These are phyloP conservation scores for Bombus polaris DNA, from an alignment of 1,140 invertebrate genomes.

Conservation along the genomic window DNA sequence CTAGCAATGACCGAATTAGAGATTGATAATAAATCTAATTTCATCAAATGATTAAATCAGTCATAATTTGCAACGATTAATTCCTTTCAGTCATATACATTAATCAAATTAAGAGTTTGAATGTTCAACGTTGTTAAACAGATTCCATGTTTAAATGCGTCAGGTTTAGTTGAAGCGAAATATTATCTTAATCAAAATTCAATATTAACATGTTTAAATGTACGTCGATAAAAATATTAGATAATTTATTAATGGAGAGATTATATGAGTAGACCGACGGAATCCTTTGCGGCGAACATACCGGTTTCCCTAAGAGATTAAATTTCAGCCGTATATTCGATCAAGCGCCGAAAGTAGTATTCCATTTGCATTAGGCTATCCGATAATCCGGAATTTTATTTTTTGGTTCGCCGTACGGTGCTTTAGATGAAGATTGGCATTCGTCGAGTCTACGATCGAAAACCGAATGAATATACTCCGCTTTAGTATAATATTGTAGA, in stretches of 20 bases:
- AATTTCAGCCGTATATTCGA: slow-evolving; percentile 38
- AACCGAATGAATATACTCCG: slow-evolving; percentile 26
- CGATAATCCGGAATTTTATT: slow-evolving; percentile 23
- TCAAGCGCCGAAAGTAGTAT: slow-evolving; percentile 17
- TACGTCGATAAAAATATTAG: background rate
- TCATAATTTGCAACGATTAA: background rate
- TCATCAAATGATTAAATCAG: background rate
- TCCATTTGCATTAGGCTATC: slow-evolving; percentile 12
- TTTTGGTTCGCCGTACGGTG: background rate
- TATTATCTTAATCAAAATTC: background rate
- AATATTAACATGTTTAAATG: too few species aligned
- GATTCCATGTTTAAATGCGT: background rate
- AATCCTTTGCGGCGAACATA: slow-evolving; percentile 17
- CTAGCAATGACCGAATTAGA: background rate
- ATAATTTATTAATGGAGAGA: slow-evolving; percentile 29
- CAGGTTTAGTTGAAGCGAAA: background rate
- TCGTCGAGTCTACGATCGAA: background rate
- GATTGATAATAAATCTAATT: background rate
- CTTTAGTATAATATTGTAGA: background rate
- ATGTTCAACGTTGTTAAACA: background rate
- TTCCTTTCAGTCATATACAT: background rate
- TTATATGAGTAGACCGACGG: background rate
- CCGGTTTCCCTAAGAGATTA: slow-evolving; percentile 45
- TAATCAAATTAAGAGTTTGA: background rate
- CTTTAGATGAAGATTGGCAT: slow-evolving; percentile 28